Base-by-base conservation (phyloP, 2,797 vertebrate genomes). In the Poeciliopsis paucimaculata region DNA sequence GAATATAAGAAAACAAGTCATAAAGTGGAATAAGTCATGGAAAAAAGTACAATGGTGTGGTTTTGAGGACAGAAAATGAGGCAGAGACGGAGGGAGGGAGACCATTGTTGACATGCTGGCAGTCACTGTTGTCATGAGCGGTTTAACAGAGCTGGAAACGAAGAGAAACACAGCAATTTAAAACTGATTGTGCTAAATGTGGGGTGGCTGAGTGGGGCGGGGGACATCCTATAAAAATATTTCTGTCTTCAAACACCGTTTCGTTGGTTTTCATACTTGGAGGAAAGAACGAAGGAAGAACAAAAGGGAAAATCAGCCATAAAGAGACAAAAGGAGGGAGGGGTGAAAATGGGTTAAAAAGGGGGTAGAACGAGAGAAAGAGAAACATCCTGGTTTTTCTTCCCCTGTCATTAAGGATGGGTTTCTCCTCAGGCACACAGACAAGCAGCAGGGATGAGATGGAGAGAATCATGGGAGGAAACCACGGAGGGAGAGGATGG, bases 31-130 rank as follows among this genome's bases (percentile, higher is more conserved):
- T 77, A 92, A 89, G 86, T 92, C 73, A 92, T 92, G 93, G 93
- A 94, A 95, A 71, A 66, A 94, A 90, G 90, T 89, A 92, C 91
- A 93, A 93, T 86, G 64, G 78, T 92, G 91, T 88, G 90, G 92
- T 94, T 92, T 92, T 78, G 79, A 70, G 88, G 81, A 73, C 53
- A 82, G 43, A 80, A 84, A 88, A 73, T 26, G 78, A 89, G 82
- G 77, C 80, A 64, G 77, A 85, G 82, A 53, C 79, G 83, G 84
- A 74, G 77, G 84, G 75, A 81, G 76, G 45, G 88, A 84, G 87
- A 78, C 85, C 87, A 89, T 92, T 95, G 93, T 94, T 93, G 91
- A 95, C 92, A 90, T 90, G 86, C 86, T 94, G 93, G 93, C 92
- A 92, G 88, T 79, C 82, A 55, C 87, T 91, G 80, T 82, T 93